Base-by-base conservation (phyloP, 2,797 vertebrate genomes). In the Lepilemur septentrionalis region DNA sequence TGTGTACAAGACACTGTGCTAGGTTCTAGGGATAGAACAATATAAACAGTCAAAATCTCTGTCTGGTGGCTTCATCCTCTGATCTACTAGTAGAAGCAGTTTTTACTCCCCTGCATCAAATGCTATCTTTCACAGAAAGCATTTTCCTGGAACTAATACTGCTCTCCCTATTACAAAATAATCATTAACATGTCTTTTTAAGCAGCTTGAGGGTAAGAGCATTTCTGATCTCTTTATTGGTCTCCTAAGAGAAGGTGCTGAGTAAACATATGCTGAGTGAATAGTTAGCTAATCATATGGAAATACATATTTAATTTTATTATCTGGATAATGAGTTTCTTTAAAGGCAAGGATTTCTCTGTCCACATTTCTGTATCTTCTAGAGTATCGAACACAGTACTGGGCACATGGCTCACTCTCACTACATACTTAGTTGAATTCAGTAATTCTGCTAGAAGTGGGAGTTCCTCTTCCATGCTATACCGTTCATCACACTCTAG, bases 131-230 rank as follows among this genome's bases (percentile, higher is more conserved):
- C 50, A 96, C 4, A 23, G 35, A 82, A 20, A 86, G 25, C 25
- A 23, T 82, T 88, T 89, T 91, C 81, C 35, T 63, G 22, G 41
- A 89, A 83, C 38, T 93, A 63, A 70, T 48, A 59, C 65, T 65
- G 50, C 25, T 90, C 61, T 93, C 50, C 48, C 88, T 50, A 93
- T 95, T 65, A 89, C 18, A 94, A 93, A n/a, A 38, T 92, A 93
- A 97, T 95, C 59, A 72, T 91, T 55, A 95, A 90, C n/a, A 91
- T 38, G 25, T 85, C 67, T 80, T 96, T 84, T 76, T 81, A 97
- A 84, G 30, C 8, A 87, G 38, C n/a, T 50, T 88, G 25, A 80
- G 25, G 32, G 41, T 78, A 92, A 93, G 57, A 46, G 2, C 22
- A 80, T 78, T 93, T 91, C 67, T 94, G 67, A 95, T 91, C 94